Conservation (phyloP, 2,113 vertebrate species). For the pig (Sus scrofa) region DNA sequence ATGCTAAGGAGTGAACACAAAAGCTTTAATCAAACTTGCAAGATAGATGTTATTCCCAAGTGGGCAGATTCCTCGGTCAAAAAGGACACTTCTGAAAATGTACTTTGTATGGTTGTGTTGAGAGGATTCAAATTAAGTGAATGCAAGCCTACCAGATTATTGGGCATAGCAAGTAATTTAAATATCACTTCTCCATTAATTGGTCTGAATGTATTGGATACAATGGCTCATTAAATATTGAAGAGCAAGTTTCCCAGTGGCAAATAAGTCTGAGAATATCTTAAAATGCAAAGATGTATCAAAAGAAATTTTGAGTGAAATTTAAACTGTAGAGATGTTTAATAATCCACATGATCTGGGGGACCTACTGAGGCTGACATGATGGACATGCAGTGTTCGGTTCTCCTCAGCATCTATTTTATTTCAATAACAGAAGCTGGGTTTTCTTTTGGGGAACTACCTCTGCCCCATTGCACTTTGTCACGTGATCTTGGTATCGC, state of each 20-base stretch:
- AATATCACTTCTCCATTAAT: constrained; percentile 21
- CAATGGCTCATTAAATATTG: neutral
- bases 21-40: neutral
- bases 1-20: neutral
- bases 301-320: neutral
- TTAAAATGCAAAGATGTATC: neutral
- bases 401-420: neutral
- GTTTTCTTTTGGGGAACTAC: neutral
- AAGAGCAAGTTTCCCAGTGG: neutral
- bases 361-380: fast-evolving
- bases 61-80: neutral
- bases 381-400: neutral
- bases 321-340: neutral
- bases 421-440: neutral
- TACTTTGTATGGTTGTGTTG: neutral
- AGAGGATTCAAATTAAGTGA: neutral
- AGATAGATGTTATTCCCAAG: neutral
- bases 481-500: neutral
- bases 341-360: neutral
- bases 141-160: neutral
- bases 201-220: neutral
- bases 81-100: constrained; percentile 7
- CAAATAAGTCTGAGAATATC: neutral
- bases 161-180: neutral
- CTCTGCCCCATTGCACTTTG: fast-evolving